Percentiles rank a stretch among this genome's conserved stretches.
Evolutionary conservation across 1,140 invertebrate genomes (phyloP).

Genomic region (Epicauta chinensis): DNA sequence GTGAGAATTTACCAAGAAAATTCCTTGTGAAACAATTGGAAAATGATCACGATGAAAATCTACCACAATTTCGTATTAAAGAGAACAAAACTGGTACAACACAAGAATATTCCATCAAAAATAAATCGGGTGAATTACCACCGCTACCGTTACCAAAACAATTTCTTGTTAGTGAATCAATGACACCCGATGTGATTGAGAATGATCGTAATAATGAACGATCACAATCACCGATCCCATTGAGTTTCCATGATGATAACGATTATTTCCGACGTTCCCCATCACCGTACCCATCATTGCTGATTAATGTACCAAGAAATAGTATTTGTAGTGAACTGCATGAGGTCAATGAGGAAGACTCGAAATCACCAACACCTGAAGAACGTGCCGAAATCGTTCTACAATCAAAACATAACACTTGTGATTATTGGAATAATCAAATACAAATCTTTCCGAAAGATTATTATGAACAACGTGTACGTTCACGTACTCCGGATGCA

Average conservation of each 20-base stretch:
- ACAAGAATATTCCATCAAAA: background rate
- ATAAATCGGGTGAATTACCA: background rate
- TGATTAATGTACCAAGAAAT: slow-evolving; percentile 28
- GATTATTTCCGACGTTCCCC: slow-evolving; percentile 19
- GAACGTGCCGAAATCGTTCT: slow-evolving; percentile 19
- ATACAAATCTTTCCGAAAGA: slow-evolving; percentile 11
- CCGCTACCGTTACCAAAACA: slow-evolving; percentile 2
- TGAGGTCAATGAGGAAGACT: slow-evolving; percentile 27
- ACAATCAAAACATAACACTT: slow-evolving; percentile 17
- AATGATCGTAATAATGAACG: background rate
- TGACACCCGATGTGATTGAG: background rate
- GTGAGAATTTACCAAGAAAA: background rate
- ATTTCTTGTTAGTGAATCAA: slow-evolving; percentile 1
- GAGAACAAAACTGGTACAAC: background rate
- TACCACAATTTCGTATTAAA: slow-evolving; percentile 23
- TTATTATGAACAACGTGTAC: background rate
- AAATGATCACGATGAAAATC: slow-evolving; percentile 19
- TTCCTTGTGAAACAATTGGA: slow-evolving; percentile 20
- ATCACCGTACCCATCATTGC: slow-evolving; percentile 31
- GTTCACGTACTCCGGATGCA: background rate
- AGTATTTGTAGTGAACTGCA: slow-evolving; percentile 31
- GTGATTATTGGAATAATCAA: slow-evolving; percentile 24
- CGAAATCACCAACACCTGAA: slow-evolving; percentile 14
- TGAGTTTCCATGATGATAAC: slow-evolving; percentile 1
- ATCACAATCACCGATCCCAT: slow-evolving; percentile 5